Percentiles rank a stretch among this genome's conserved stretches.
phyloP scores from a whole-genome alignment of 2,888 invertebrate species.

The Diabrotica balteata region DNA sequence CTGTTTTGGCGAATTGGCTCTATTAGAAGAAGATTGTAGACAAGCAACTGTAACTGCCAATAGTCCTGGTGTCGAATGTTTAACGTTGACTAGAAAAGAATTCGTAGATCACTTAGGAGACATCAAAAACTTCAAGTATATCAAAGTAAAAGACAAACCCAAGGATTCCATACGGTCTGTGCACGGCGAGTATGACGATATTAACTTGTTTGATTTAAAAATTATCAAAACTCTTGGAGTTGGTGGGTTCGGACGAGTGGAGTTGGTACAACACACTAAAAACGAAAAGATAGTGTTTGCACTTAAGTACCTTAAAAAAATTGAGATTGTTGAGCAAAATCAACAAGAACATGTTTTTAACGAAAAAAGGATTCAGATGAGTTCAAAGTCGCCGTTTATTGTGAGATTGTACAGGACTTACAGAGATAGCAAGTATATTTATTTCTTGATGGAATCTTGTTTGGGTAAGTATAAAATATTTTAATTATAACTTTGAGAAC shows the following conservation, averaged over 20 bases:
- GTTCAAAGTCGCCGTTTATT: slow-evolving; percentile 77
- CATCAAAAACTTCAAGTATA: slow-evolving; percentile 67
- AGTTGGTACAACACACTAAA: slow-evolving; percentile 61
- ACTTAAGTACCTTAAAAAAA: slow-evolving; percentile 87
- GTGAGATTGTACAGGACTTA: slow-evolving; percentile 85
- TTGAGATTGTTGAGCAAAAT: slow-evolving; percentile 86
- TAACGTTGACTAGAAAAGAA: slow-evolving; percentile 79
- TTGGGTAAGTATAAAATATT: slow-evolving; percentile 65
- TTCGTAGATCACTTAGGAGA: slow-evolving; percentile 88
- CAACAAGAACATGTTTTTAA: slow-evolving; percentile 90
- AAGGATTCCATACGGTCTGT: slow-evolving; percentile 33
- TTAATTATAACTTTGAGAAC: too few species aligned
- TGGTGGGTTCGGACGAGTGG: slow-evolving; percentile 69
- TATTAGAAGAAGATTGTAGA: slow-evolving; percentile 81
- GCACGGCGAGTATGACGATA: slow-evolving; percentile 66
- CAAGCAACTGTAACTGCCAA: slow-evolving; percentile 91
- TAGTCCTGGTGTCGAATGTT: slow-evolving; percentile 83
- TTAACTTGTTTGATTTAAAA: slow-evolving; percentile 80
- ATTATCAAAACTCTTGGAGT: slow-evolving; percentile 87
- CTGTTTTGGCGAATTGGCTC: slow-evolving; percentile 89
- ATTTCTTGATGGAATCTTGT: slow-evolving; percentile 94
- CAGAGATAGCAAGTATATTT: slow-evolving; percentile 89
- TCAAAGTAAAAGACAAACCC: slow-evolving; percentile 38
- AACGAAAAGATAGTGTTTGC: slow-evolving; percentile 73
- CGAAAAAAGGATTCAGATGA: slow-evolving; percentile 85